Percentiles rank a stretch among this genome's conserved stretches.
phyloP scores from a whole-genome alignment of 2,888 invertebrate species.

The Sturmia bella region DNA sequence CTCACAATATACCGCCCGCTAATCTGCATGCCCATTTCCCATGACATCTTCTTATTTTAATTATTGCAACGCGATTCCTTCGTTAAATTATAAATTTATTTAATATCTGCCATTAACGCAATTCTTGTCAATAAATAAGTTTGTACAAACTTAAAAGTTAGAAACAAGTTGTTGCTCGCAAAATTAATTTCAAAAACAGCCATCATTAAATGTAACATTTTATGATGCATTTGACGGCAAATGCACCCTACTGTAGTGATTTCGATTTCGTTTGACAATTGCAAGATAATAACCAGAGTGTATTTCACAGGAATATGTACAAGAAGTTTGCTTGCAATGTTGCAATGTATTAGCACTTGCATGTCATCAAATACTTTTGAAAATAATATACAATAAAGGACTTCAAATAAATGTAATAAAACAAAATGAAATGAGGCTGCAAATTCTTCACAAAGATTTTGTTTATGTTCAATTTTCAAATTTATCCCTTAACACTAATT shows the following conservation, averaged over 20 bases:
- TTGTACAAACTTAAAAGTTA: slow-evolving; percentile 5
- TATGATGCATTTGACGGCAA: slow-evolving; percentile 27
- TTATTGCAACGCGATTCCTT: slow-evolving; percentile 18
- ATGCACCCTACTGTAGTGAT: not conserved
- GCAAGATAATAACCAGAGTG: too few relatives aligned
- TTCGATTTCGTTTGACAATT: not conserved
- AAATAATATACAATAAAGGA: too few relatives aligned
- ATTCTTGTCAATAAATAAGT: slow-evolving; percentile 27
- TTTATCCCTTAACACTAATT: too few relatives aligned
- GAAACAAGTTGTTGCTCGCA: slow-evolving; percentile 11
- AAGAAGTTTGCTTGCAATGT: too few relatives aligned
- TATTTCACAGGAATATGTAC: too few relatives aligned
- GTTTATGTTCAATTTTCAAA: too few relatives aligned
- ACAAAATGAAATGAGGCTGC: too few relatives aligned
- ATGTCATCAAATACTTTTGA: too few relatives aligned
- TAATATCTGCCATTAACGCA: slow-evolving; percentile 21
- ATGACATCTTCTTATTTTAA: slow-evolving; percentile 28
- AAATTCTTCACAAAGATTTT: too few relatives aligned
- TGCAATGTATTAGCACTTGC: too few relatives aligned
- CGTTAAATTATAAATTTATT: slow-evolving; percentile 43
- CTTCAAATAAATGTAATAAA: too few relatives aligned
- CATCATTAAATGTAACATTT: slow-evolving; percentile 60
- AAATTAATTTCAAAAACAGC: slow-evolving; percentile 22
- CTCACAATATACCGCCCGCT: slow-evolving; percentile 18
- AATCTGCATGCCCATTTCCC: slow-evolving; percentile 2